phyloP scores from a whole-genome alignment of 2,888 invertebrate genomes.

The Mesorhabditis spiculigera region DNA sequence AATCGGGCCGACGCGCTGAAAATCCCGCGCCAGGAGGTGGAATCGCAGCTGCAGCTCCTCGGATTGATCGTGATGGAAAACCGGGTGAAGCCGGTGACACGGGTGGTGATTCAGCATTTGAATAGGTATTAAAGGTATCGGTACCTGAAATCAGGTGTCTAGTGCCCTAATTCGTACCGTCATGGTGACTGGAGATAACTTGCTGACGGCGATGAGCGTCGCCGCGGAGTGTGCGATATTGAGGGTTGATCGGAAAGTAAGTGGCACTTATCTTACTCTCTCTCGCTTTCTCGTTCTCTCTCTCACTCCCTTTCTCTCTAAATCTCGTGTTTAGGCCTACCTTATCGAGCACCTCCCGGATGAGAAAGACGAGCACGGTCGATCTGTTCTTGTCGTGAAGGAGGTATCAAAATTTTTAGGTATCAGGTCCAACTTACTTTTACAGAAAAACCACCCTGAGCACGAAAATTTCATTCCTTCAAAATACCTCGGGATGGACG shows the following conservation, averaged over 20 bases:
- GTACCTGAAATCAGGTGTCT: background rate
- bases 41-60: conserved; percentile 71
- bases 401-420: conserved; percentile 16
- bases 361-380: conserved; percentile 27
- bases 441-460: background rate
- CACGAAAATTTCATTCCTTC: background rate
- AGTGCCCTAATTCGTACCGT: conserved; percentile 73
- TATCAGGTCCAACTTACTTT: background rate
- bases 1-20: conserved; percentile 57
- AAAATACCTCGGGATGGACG: background rate
- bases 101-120: conserved; percentile 59
- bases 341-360: conserved; percentile 28
- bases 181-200: conserved; percentile 94
- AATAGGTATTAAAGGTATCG: conserved; percentile 23
- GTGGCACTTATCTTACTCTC: background rate
- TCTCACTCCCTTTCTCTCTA: background rate
- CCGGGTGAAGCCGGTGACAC: conserved; percentile 68
- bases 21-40: conserved; percentile 33
- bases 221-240: conserved; percentile 75
- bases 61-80: conserved; percentile 90
- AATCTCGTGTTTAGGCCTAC: conserved; percentile 27
- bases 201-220: conserved; percentile 85
- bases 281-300: background rate
- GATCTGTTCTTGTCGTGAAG: conserved; percentile 27
- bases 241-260: background rate